A percentile compares a stretch with the other conserved stretches of the same genome.
phyloP scores from a whole-genome alignment of 2,113 vertebrate genomes.

The Brachyistius frenatus region DNA sequence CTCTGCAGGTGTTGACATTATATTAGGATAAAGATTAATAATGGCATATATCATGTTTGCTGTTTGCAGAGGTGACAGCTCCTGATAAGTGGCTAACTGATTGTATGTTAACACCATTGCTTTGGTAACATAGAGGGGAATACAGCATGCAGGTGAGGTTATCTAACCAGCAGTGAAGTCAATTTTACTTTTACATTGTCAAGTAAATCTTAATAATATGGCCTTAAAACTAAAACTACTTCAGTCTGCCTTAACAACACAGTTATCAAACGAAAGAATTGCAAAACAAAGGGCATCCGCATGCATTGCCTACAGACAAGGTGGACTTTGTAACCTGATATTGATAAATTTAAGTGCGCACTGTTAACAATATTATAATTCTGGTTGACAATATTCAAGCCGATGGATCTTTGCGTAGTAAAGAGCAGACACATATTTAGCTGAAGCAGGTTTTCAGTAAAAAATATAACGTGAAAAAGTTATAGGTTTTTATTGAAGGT shows the following conservation, averaged over 20 bases:
- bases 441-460: background rate
- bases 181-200: background rate
- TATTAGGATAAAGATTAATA: constrained; percentile 57
- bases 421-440: background rate
- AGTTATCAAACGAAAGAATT: too few species aligned
- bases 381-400: background rate
- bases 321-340: background rate
- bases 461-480: too few species aligned
- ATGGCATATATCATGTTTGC: constrained; percentile 47
- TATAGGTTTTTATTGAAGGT: too few species aligned
- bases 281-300: too few species aligned
- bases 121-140: constrained; percentile 29
- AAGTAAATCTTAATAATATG: background rate
- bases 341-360: background rate
- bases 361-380: background rate
- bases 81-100: constrained; percentile 56
- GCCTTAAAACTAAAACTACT: too few species aligned
- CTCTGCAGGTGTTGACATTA: constrained; percentile 63
- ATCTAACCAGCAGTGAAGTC: background rate
- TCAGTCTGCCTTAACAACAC: too few species aligned
- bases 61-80: constrained; percentile 73
- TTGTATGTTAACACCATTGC: constrained; percentile 18
- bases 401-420: too few species aligned
- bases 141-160: background rate
- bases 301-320: background rate